These are phyloP conservation scores for Habroteleia sp. DNA, from an alignment of 2,888 invertebrate genomes.

Conservation along the genomic window DNA sequence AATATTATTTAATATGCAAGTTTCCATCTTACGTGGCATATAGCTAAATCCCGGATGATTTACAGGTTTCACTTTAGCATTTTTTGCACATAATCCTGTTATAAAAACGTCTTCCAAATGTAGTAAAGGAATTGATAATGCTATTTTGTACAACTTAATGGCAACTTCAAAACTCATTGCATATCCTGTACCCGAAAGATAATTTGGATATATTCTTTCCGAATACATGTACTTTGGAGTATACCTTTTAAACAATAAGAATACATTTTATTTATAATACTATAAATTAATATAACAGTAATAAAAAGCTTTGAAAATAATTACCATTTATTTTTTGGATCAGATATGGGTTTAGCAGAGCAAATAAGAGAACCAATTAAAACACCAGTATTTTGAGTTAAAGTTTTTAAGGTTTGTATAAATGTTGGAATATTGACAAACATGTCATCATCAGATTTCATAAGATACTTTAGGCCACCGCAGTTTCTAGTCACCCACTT, in stretches of 20 bases:
- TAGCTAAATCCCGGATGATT: conserved; percentile 87
- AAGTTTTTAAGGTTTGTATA: conserved; percentile 78
- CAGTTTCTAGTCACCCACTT: conserved; percentile 90
- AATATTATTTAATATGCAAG: conserved; percentile 82
- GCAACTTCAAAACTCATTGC: conserved; percentile 87
- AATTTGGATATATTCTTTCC: conserved; percentile 88
- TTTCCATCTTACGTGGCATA: conserved; percentile 81
- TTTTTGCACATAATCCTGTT: conserved; percentile 87
- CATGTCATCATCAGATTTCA: conserved; percentile 94
- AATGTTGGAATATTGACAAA: conserved; percentile 90
- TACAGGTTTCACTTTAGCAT: conserved; percentile 83
- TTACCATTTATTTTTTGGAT: conserved; percentile 89
- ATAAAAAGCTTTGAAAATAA: not conserved
- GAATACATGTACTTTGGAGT: conserved; percentile 90
- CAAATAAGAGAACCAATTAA: conserved; percentile 90
- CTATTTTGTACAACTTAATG: conserved; percentile 85
- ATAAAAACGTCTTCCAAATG: conserved; percentile 91
- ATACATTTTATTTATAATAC: too few relatives aligned
- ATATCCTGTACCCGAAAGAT: conserved; percentile 91
- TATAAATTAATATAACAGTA: too few relatives aligned
- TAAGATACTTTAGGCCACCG: conserved; percentile 84
- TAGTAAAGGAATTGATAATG: conserved; percentile 86
- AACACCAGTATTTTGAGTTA: conserved; percentile 80
- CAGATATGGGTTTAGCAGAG: conserved; percentile 88
- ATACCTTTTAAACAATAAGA: conserved; percentile 83